A percentile compares a stretch with the other conserved stretches of the same genome.
Evolutionary conservation across 2,797 vertebrate species (phyloP).

Genomic region (Platalea minor): DNA sequence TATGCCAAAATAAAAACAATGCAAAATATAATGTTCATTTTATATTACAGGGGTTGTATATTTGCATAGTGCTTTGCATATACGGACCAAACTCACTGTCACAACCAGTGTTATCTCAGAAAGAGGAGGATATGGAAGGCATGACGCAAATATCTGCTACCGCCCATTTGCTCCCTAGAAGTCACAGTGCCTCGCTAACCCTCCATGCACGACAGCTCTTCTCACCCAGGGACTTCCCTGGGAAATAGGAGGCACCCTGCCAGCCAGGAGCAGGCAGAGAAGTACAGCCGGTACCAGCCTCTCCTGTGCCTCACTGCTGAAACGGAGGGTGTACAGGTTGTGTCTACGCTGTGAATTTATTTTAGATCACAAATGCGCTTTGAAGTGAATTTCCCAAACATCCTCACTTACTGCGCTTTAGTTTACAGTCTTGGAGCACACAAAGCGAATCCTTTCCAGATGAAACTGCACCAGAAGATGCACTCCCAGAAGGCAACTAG

Average conservation of each 20-base stretch:
- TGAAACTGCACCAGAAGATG: background rate
- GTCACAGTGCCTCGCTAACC: background rate
- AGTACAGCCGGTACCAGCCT: background rate
- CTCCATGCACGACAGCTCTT: background rate
- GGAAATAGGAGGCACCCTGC: background rate
- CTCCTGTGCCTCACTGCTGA: background rate
- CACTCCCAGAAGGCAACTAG: background rate
- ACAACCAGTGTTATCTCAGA: background rate
- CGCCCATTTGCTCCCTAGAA: background rate
- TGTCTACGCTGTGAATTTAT: background rate
- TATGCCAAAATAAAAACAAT: background rate
- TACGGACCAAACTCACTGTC: background rate
- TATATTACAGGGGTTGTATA: background rate
- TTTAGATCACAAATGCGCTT: background rate
- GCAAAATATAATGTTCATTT: background rate
- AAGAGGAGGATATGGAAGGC: background rate
- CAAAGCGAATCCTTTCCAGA: background rate
- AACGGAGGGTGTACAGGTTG: background rate
- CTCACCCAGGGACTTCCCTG: background rate
- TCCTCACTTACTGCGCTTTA: background rate
- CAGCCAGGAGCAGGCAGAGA: background rate
- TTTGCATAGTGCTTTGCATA: background rate
- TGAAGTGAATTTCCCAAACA: background rate
- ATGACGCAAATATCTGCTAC: background rate
- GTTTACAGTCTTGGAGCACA: background rate